These are phyloP conservation scores for Trichomycterus rosablanca DNA, from an alignment of 2,113 vertebrate genomes.

Conservation along the genomic window DNA sequence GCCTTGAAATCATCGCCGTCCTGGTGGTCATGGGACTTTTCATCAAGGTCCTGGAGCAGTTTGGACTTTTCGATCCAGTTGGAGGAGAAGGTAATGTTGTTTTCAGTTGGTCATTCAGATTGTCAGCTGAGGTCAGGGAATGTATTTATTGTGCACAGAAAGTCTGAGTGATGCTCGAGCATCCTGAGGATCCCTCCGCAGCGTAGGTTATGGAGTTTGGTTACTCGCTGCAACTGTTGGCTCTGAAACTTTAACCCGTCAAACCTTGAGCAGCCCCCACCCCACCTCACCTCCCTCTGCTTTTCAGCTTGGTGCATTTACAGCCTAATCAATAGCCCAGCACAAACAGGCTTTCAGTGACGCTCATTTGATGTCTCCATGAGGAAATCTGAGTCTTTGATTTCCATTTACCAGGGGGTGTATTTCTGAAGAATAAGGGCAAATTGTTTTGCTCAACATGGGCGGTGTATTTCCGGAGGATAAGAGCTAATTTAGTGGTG, in stretches of 20 bases:
- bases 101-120: conserved; percentile 2
- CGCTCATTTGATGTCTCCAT: conserved; percentile 50
- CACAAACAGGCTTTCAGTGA: conserved; percentile 60
- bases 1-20: conserved; percentile 96
- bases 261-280: conserved; percentile 48
- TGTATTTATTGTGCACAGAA: not conserved
- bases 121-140: conserved; percentile 1
- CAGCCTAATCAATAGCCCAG: conserved; percentile 67
- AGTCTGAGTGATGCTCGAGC: not conserved
- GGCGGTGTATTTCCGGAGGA: no score
- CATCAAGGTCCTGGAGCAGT: conserved; percentile 94
- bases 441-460: no score
- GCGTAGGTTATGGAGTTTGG: conserved; percentile 46
- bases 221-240: conserved; percentile 53
- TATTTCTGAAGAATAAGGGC: not conserved
- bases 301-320: conserved; percentile 60
- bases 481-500: no score
- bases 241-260: conserved; percentile 62
- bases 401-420: no score
- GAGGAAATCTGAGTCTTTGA: conserved; percentile 49
- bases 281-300: conserved; percentile 51
- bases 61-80: conserved; percentile 89
- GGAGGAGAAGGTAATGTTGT: conserved; percentile 83
- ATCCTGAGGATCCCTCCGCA: conserved; percentile 37
- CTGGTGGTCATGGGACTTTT: conserved; percentile 92